These are phyloP conservation scores for Diorhabda sublineata DNA, from an alignment of 1,140 invertebrate genomes.

Conservation along the genomic window DNA sequence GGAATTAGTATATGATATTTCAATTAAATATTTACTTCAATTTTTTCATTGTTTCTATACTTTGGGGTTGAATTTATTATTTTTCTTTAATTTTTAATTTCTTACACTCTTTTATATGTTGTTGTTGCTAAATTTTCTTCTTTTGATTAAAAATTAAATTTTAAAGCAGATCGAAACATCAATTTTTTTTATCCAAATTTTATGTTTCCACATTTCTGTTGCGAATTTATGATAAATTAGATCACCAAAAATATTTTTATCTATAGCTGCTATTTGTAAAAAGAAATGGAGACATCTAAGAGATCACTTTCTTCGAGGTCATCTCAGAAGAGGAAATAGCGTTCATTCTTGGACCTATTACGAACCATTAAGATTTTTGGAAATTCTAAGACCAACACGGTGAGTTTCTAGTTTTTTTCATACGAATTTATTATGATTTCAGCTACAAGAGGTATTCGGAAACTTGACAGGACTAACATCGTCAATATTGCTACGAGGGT, in stretches of 20 bases:
- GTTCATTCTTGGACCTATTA: constrained; percentile 2
- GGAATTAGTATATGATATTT: too few relatives aligned
- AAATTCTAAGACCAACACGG: not conserved
- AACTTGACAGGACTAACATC: too few relatives aligned
- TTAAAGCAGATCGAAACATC: too few relatives aligned
- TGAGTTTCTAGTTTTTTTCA: not conserved
- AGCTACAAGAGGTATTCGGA: too few relatives aligned
- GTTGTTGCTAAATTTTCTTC: not conserved
- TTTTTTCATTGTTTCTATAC: too few relatives aligned
- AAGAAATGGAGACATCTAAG: constrained; percentile 15
- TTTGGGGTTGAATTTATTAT: too few relatives aligned
- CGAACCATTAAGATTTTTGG: constrained; percentile 5
- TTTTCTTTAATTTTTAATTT: too few relatives aligned
- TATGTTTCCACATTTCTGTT: not conserved
- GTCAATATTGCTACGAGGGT: too few relatives aligned
- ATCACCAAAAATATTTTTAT: not conserved
- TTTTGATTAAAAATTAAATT: not conserved
- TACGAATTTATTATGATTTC: too few relatives aligned
- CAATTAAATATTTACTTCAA: too few relatives aligned
- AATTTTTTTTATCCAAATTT: too few relatives aligned
- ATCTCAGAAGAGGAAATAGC: constrained; percentile 6
- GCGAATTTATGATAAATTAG: not conserved
- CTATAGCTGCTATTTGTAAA: not conserved
- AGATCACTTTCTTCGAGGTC: constrained; percentile 10
- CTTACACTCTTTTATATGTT: too few relatives aligned